Percentiles rank a stretch among this genome's conserved stretches.
Conservation (phyloP, 2,113 vertebrate genomes). For the Anser cygnoides region DNA sequence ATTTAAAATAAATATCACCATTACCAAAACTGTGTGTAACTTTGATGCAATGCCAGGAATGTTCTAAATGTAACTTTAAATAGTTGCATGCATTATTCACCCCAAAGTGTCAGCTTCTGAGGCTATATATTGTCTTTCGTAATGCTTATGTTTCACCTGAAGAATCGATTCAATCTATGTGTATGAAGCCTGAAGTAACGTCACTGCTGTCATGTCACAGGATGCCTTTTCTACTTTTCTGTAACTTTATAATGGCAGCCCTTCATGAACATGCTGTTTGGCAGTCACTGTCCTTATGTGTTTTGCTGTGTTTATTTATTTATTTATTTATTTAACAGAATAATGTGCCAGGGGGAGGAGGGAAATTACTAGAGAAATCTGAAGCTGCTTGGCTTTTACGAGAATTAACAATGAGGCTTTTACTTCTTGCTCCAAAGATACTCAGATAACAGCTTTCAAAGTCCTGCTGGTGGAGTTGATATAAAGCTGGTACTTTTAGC, state of each 20-base stretch:
- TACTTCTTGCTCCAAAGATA: constrained; percentile 38
- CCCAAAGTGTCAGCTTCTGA: not conserved
- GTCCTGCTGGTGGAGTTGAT: not conserved
- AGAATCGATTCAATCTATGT: not conserved
- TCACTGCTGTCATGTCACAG: not conserved
- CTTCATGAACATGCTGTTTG: not conserved
- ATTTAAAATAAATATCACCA: constrained; percentile 25
- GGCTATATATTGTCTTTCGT: not conserved
- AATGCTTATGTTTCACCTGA: not conserved
- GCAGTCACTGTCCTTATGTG: not conserved
- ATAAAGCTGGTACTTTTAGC: not conserved
- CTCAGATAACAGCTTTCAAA: not conserved
- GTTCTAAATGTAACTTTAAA: not conserved
- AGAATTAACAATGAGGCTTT: constrained; percentile 35
- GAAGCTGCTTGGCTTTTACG: not conserved
- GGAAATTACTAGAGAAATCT: constrained; percentile 15
- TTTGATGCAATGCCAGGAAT: constrained; percentile 35
- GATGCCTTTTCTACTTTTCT: not conserved
- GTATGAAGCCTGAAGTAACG: not conserved
- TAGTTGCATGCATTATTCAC: not conserved
- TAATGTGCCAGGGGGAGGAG: not conserved
- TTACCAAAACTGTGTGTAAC: not conserved
- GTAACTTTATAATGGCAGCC: not conserved
- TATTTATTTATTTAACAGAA: not conserved
- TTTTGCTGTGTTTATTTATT: not conserved